Evolutionary conservation across 1,140 invertebrate genomes (phyloP), one percentile per base, ranked within the genome.

Genomic region (Chlorops oryzae): DNA sequence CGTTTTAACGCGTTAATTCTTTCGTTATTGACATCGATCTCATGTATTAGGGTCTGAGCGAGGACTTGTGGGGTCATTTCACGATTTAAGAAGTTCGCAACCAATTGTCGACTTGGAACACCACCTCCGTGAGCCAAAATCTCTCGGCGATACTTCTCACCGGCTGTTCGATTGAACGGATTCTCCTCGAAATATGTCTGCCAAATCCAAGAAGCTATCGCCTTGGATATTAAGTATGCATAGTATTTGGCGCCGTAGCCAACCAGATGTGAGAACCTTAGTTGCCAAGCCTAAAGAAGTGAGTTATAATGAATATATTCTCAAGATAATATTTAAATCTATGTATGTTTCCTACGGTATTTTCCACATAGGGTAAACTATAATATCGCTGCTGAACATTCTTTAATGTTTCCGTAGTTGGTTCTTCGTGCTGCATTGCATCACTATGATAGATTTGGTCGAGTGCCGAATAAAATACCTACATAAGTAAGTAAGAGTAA

Each of bases 201-300:
- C 95, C 96, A 99, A 54, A 96, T 94, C 77, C 85, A 85, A 22
- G 90, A 88, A 1, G 96, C 94, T 32, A 97, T 83, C 18, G 94
- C 90, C 58, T 90, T 80, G 1, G 96, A 97, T 62, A 98, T 86
- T 40, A 98, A 75, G 75, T 99, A 99, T 0, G 95, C 90, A 73
- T 98, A 98, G 75, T 99, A 99, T 74, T 96, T 97, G 0, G 93
- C 94, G 24, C 96, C 96, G 73, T 99, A 99, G 3, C 94, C 93
- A 5, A 98, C 90, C 24, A 99, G 74, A 75, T 99, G 96, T 49
- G 92, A 88, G 77, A 99, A 98, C 41, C 95, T 78, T 51, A 96
- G 79, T 67, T 98, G 95, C 91, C 92, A 98, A 10, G 95, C 92
- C 81, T 86, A 61, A 20, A 73, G 59, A 25, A 54, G 48, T 51